Evolutionary conservation across 2,888 invertebrate genomes (phyloP).

Genomic region (Drosophila merina): DNA sequence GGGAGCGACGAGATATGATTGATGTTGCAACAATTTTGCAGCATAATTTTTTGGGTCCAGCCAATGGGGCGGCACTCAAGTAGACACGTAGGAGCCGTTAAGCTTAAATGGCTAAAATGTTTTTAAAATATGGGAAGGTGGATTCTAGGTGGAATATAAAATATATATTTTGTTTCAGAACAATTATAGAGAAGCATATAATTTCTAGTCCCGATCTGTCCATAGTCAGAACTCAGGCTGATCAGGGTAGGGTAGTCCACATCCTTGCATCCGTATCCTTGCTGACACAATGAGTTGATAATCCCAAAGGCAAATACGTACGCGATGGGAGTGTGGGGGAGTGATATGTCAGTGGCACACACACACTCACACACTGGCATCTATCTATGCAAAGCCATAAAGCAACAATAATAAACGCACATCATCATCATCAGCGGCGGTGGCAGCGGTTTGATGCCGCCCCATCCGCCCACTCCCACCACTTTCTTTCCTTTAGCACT

Average conservation of each 20-base stretch:
- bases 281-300: constrained; percentile 73
- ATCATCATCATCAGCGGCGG: constrained; percentile 69
- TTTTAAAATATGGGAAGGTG: constrained; percentile 7
- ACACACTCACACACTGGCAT: constrained; percentile 28
- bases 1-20: constrained; percentile 63
- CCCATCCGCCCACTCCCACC: constrained; percentile 9
- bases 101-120: constrained; percentile 37
- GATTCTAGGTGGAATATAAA: background rate
- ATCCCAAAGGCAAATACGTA: constrained; percentile 70
- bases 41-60: constrained; percentile 67
- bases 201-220: constrained; percentile 46
- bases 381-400: constrained; percentile 71
- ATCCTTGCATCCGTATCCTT: constrained; percentile 24
- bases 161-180: too few relatives aligned
- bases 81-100: constrained; percentile 64
- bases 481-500: constrained; percentile 1
- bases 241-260: constrained; percentile 8
- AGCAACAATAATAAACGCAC: constrained; percentile 78
- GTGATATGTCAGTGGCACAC: constrained; percentile 36
- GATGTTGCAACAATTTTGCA: constrained; percentile 72
- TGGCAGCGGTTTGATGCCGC: constrained; percentile 14
- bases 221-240: constrained; percentile 31
- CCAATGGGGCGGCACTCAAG: constrained; percentile 23
- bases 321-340: constrained; percentile 8
- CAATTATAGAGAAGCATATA: too few relatives aligned